Conservation (phyloP, 2,888 invertebrate species). For the Trichopria drosophilae region DNA sequence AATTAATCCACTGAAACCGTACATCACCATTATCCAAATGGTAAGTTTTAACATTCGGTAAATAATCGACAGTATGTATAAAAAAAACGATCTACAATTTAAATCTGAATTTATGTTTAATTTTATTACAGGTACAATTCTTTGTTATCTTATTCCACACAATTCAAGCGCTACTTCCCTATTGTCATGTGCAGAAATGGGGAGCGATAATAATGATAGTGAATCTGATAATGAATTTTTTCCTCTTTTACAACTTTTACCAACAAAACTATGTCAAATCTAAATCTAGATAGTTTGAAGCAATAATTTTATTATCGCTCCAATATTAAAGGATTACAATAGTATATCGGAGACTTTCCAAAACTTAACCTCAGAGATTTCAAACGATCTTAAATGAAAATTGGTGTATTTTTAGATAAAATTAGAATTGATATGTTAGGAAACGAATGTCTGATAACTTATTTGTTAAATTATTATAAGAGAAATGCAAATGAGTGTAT, state of each 20-base stretch:
- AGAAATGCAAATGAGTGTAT: too few relatives aligned
- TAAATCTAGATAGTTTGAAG: too few relatives aligned
- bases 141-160: conserved; percentile 64
- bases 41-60: conserved; percentile 53
- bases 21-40: conserved; percentile 67
- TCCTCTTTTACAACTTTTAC: conserved; percentile 73
- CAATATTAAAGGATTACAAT: too few relatives aligned
- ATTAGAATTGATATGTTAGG: too few relatives aligned
- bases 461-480: too few relatives aligned
- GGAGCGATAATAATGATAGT: conserved; percentile 61
- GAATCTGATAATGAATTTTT: conserved; percentile 66
- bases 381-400: too few relatives aligned
- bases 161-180: conserved; percentile 59
- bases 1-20: conserved; percentile 64
- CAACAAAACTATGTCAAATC: conserved; percentile 59
- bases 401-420: too few relatives aligned
- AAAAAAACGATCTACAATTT: conserved; percentile 1
- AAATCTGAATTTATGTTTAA: conserved; percentile 19
- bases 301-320: too few relatives aligned
- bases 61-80: neutral
- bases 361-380: too few relatives aligned
- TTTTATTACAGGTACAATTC: conserved; percentile 66
- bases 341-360: too few relatives aligned
- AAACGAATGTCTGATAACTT: too few relatives aligned
- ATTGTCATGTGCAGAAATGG: conserved; percentile 61